phyloP scores from a whole-genome alignment of 2,113 vertebrate genomes.

The Tylochromis polylepis region DNA sequence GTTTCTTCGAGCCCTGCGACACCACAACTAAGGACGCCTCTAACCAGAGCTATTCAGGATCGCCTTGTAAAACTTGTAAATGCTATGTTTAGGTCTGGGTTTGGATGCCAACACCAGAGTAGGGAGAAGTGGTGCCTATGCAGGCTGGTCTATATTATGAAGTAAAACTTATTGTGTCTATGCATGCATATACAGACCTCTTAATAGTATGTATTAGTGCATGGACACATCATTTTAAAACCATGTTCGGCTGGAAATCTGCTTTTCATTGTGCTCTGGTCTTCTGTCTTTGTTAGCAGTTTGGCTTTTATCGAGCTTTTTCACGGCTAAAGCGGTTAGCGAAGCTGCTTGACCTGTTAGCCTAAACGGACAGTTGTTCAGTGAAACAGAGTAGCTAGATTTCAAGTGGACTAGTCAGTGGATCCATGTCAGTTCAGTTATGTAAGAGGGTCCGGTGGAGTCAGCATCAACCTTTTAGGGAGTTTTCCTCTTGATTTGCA shows the following conservation, averaged over 20 bases:
- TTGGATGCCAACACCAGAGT: background rate
- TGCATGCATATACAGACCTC: fast-evolving
- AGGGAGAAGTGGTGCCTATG: background rate
- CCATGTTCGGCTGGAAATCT: background rate
- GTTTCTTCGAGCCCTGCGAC: background rate
- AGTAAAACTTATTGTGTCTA: background rate
- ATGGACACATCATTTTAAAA: background rate
- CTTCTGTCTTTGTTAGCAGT: background rate
- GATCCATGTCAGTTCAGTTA: background rate
- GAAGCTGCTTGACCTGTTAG: background rate
- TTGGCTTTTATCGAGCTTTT: background rate
- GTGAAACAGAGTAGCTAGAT: background rate
- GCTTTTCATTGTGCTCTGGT: background rate
- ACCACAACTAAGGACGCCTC: background rate
- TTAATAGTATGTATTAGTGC: fast-evolving
- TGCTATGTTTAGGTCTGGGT: conserved; percentile 4
- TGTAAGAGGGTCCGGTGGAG: background rate
- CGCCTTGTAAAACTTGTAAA: background rate
- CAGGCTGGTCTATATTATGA: background rate
- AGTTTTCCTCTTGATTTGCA: background rate
- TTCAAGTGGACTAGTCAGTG: background rate
- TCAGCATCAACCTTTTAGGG: background rate
- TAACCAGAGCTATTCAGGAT: background rate
- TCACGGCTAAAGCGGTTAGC: background rate
- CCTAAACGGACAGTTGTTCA: background rate